These are phyloP conservation scores for Tenualosa ilisha DNA, from an alignment of 2,797 vertebrate species.

Conservation along the genomic window DNA sequence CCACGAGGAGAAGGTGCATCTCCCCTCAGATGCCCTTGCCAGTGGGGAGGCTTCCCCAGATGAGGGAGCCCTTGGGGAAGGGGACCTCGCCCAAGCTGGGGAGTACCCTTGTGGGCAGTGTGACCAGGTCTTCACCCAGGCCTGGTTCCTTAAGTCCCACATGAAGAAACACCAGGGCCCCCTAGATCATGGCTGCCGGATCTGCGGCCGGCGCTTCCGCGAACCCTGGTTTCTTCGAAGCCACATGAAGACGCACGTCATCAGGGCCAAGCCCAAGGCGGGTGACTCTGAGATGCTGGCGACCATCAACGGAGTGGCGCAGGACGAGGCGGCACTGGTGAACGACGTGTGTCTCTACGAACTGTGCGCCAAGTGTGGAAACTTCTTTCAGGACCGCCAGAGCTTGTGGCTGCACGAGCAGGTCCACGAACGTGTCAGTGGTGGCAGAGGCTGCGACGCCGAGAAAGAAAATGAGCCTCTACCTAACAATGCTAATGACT, in stretches of 20 bases:
- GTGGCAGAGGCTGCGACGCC: conserved; percentile 37
- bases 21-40: conserved; percentile 66
- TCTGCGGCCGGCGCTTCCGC: conserved; percentile 94
- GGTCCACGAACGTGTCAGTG: conserved; percentile 75
- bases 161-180: conserved; percentile 91
- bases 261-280: conserved; percentile 79
- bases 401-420: conserved; percentile 84
- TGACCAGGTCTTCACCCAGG: conserved; percentile 90
- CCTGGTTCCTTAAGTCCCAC: conserved; percentile 92
- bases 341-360: conserved; percentile 90
- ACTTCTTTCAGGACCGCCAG: conserved; percentile 89
- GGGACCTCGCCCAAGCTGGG: conserved; percentile 62
- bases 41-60: conserved; percentile 48
- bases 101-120: conserved; percentile 89
- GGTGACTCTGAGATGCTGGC: conserved; percentile 77
- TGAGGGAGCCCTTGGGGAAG: conserved; percentile 43
- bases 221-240: conserved; percentile 98
- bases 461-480: conserved; percentile 37
- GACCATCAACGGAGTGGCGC: conserved; percentile 89
- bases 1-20: conserved; percentile 79
- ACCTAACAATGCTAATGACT: conserved; percentile 44
- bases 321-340: conserved; percentile 81
- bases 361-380: conserved; percentile 92
- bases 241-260: conserved; percentile 95
- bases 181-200: conserved; percentile 94